Percentiles rank a stretch among this genome's conserved stretches.
phyloP scores from a whole-genome alignment of 2,888 invertebrate species.

The Campoplex nolae region DNA sequence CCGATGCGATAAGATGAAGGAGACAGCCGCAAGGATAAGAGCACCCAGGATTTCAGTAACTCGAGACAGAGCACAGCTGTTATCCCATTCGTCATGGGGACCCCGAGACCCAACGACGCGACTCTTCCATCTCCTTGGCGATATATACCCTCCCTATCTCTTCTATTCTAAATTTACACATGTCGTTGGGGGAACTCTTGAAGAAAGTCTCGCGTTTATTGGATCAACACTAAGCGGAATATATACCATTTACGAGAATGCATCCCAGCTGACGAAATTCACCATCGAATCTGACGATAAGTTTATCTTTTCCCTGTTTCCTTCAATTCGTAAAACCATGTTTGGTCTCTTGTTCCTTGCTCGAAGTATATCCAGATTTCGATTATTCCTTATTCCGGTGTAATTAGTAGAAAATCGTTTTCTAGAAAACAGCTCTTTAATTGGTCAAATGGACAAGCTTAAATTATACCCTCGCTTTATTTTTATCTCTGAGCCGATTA shows the following conservation, averaged over 20 bases:
- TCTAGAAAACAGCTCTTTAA: background rate
- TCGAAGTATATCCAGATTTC: background rate
- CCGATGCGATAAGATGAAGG: conserved; percentile 34
- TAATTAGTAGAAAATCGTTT: background rate
- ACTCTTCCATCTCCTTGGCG: conserved; percentile 12
- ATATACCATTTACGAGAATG: background rate
- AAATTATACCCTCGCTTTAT: background rate
- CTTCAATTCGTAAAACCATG: background rate
- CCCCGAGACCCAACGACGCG: conserved; percentile 4
- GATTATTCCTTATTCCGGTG: background rate
- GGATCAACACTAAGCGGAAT: background rate
- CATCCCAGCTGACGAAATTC: conserved; percentile 12
- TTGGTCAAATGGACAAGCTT: background rate
- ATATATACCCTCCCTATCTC: background rate
- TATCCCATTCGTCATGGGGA: conserved; percentile 25
- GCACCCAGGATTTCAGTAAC: conserved; percentile 48
- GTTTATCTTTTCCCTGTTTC: background rate
- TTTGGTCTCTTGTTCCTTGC: background rate
- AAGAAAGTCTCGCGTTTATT: background rate
- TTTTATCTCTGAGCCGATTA: background rate
- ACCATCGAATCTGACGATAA: background rate
- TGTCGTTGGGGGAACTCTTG: background rate
- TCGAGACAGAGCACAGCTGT: conserved; percentile 48
- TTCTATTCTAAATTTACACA: conserved; percentile 52
- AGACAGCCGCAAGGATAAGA: conserved; percentile 36